Percentiles rank a stretch among this genome's conserved stretches.
phyloP scores from a whole-genome alignment of 1,140 invertebrate species.

The Apis laboriosa region DNA sequence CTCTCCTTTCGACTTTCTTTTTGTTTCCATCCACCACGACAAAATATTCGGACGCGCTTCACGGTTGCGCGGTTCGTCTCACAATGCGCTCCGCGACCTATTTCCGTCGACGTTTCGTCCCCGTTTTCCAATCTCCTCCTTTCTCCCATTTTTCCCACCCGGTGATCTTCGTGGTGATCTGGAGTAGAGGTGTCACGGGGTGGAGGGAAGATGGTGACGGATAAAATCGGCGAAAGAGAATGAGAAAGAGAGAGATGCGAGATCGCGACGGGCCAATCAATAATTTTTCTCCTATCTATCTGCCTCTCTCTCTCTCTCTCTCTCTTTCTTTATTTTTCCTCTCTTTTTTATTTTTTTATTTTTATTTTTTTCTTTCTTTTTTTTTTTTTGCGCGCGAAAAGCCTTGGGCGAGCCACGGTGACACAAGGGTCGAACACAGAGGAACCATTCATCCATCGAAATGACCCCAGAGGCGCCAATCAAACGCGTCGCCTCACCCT shows the following conservation, averaged over 20 bases:
- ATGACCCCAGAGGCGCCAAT: slow-evolving; percentile 70
- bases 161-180: not conserved
- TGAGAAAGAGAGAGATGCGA: slow-evolving; percentile 13
- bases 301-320: too few relatives aligned
- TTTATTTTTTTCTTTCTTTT: slow-evolving; percentile 3
- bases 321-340: not conserved
- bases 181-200: not conserved
- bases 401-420: slow-evolving; percentile 55
- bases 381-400: slow-evolving; percentile 27
- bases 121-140: not conserved
- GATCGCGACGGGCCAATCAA: slow-evolving; percentile 68
- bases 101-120: not conserved
- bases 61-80: not conserved
- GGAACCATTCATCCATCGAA: slow-evolving; percentile 67
- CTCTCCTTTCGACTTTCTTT: not conserved
- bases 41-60: slow-evolving; percentile 18
- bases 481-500: slow-evolving; percentile 66
- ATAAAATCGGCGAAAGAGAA: slow-evolving; percentile 16
- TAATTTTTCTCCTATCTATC: slow-evolving; percentile 50
- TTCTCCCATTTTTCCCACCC: slow-evolving; percentile 3
- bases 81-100: slow-evolving; percentile 6
- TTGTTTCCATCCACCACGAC: not conserved
- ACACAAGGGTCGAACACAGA: slow-evolving; percentile 62
- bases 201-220: not conserved
- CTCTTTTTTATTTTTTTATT: slow-evolving; percentile 10